Evolutionary conservation across 2,113 vertebrate species (phyloP).

Genomic region (Pteropus alecto): DNA sequence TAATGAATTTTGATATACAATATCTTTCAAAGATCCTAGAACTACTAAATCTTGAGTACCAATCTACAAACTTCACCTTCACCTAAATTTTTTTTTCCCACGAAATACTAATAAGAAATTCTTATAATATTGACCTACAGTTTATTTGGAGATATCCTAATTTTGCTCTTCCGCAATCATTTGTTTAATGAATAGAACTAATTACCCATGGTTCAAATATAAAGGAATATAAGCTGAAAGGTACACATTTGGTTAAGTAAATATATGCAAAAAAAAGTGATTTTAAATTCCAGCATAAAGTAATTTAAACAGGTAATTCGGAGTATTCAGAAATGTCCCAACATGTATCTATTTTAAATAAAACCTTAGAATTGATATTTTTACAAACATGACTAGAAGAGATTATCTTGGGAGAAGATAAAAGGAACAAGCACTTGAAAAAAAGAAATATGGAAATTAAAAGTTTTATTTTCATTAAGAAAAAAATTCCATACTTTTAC

Average conservation of each 20-base stretch:
- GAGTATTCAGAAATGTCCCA: constrained; percentile 11
- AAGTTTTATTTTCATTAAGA: constrained; percentile 25
- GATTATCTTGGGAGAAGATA: background rate
- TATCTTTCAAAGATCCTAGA: constrained; percentile 15
- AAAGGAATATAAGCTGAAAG: constrained; percentile 20
- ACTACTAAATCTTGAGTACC: constrained; percentile 29
- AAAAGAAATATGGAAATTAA: constrained; percentile 36
- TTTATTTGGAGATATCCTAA: constrained; percentile 55
- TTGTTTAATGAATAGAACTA: constrained; percentile 51
- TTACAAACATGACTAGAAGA: constrained; percentile 2
- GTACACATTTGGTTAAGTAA: constrained; percentile 26
- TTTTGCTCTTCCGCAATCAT: constrained; percentile 47
- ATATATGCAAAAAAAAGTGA: background rate
- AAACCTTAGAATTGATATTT: constrained; percentile 27
- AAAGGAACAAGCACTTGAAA: constrained; percentile 34
- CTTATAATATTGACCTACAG: constrained; percentile 55
- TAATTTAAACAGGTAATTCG: constrained; percentile 43
- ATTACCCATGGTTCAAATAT: constrained; percentile 62
- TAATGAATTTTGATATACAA: background rate
- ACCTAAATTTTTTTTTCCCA: background rate
- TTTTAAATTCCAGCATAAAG: constrained; percentile 9
- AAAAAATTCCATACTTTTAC: background rate
- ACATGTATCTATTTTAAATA: constrained; percentile 3
- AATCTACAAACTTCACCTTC: constrained; percentile 26
- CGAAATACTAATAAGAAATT: constrained; percentile 53